Conservation (phyloP, 2,888 invertebrate genomes). For the Oligia strigilis region DNA sequence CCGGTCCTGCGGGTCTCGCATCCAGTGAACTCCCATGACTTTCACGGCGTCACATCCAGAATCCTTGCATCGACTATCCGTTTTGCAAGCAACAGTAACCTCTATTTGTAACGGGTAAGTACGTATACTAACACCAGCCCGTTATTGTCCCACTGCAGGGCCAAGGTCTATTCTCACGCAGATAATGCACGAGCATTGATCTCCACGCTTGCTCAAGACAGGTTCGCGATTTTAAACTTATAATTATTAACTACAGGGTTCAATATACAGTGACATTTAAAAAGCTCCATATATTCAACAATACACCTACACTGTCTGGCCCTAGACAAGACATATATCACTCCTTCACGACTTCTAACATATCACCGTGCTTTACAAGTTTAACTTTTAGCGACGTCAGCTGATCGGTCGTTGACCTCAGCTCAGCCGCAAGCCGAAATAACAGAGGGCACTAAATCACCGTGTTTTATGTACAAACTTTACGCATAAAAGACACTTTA, state of each 20-base stretch:
- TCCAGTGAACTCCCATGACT: not conserved
- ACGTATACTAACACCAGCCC: not conserved
- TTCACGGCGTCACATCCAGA: not conserved
- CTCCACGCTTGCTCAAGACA: not conserved
- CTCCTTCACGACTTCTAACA: slow-evolving; percentile 13
- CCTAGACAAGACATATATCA: slow-evolving; percentile 20
- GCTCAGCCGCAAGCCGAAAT: slow-evolving; percentile 51
- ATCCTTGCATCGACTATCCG: not conserved
- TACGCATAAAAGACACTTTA: slow-evolving; percentile 71
- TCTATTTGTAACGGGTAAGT: not conserved
- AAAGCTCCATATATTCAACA: not conserved
- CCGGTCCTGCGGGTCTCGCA: not conserved
- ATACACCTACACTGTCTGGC: not conserved
- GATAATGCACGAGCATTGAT: not conserved
- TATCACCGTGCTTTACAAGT: slow-evolving; percentile 14
- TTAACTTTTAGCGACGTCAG: slow-evolving; percentile 35
- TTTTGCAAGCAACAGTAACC: not conserved
- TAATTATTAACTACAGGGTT: not conserved
- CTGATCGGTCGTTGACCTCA: slow-evolving; percentile 28
- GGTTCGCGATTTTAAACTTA: not conserved
- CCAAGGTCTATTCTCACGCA: not conserved
- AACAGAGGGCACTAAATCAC: slow-evolving; percentile 67
- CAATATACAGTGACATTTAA: not conserved
- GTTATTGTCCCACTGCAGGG: not conserved
- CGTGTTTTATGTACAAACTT: slow-evolving; percentile 74